Base-by-base conservation (phyloP, 2,113 vertebrate species). In the Sander lucioperca region DNA sequence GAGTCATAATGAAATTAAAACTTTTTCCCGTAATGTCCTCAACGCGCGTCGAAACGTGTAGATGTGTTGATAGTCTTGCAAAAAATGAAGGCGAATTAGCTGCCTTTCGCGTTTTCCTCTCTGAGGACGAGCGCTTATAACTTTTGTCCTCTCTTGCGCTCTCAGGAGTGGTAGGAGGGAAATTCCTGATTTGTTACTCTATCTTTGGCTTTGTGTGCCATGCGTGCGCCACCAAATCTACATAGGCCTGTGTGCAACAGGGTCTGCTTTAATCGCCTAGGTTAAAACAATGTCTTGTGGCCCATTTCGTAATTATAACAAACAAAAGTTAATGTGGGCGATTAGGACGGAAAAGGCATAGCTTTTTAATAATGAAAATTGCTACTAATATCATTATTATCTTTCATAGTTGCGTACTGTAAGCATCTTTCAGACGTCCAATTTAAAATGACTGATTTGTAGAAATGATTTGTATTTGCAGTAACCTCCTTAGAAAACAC, bases 181-280 rank as follows among this genome's bases (percentile, higher is more conserved):
- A 93, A 95, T 95, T 95, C 94, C 95, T 94, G 92, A 93, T 94
- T 92, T 93, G 91, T 94, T 93, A 93, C 91, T 95, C 94, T 93
- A 92, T 93, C 85, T 91, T 94, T 95, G 95, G 93, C 93, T 90
- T 27, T 70, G 89, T 79, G 91, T 86, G 89, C 90, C 86, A 83
- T 87, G 85, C 82, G 89, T 93, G 90, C 91, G 91, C 92, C 92
- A 92, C 89, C 88, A 86, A 36, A 90, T 90, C 76, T 91, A 70
- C 93, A 88, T 75, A 72, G 81, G 89, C 80, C 78, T 72, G 67
- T 45, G 85, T 11, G 88, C 92, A 83, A 21, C 84, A 45, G 69
- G 88, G 23, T 66, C 86, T 25, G 73, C 27, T 33, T 9, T 18
- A 62, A n/a, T 11, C 14, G 62, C 1, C 45, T 2, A 5, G 67